A percentile compares a stretch with the other conserved stretches of the same genome.
Evolutionary conservation across 1,140 invertebrate genomes (phyloP).

Genomic region (Hermetia illucens): DNA sequence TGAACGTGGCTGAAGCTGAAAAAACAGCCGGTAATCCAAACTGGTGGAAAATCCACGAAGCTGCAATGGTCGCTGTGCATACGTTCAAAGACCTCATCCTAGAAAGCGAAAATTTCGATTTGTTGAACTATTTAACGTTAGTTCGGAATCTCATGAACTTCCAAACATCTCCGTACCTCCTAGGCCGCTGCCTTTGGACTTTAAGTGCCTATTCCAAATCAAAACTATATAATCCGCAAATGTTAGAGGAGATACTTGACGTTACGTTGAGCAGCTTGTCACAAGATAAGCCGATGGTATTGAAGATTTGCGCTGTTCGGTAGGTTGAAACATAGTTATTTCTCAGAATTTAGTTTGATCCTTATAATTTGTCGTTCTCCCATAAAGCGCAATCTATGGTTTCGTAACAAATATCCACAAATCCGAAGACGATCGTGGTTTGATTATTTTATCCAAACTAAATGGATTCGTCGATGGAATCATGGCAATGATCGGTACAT

Average conservation of each 20-base stretch:
- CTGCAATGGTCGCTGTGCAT: conserved; percentile 52
- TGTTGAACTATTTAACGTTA: conserved; percentile 49
- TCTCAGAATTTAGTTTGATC: conserved; percentile 1
- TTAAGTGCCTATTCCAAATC: conserved; percentile 48
- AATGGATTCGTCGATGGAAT: conserved; percentile 23
- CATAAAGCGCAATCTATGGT: conserved; percentile 17
- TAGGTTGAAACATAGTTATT: conserved; percentile 6
- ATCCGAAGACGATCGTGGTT: conserved; percentile 17
- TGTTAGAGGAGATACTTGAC: conserved; percentile 22
- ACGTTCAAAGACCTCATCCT: conserved; percentile 40
- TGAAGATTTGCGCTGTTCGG: conserved; percentile 23
- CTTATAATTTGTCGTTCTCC: background rate
- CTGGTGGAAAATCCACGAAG: conserved; percentile 68
- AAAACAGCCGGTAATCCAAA: conserved; percentile 36
- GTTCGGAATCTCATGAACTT: conserved; percentile 26
- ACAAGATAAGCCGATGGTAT: conserved; percentile 20
- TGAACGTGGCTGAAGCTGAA: conserved; percentile 40
- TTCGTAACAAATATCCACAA: conserved; percentile 42
- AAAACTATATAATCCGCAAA: conserved; percentile 22
- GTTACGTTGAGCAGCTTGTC: conserved; percentile 21
- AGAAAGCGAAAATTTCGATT: conserved; percentile 46
- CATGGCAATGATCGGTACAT: conserved; percentile 28
- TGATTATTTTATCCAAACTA: conserved; percentile 18
- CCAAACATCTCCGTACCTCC: conserved; percentile 41
- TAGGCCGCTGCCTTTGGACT: conserved; percentile 57